Conservation (phyloP, 1,140 invertebrate genomes). For the Magallana ariakensis region DNA sequence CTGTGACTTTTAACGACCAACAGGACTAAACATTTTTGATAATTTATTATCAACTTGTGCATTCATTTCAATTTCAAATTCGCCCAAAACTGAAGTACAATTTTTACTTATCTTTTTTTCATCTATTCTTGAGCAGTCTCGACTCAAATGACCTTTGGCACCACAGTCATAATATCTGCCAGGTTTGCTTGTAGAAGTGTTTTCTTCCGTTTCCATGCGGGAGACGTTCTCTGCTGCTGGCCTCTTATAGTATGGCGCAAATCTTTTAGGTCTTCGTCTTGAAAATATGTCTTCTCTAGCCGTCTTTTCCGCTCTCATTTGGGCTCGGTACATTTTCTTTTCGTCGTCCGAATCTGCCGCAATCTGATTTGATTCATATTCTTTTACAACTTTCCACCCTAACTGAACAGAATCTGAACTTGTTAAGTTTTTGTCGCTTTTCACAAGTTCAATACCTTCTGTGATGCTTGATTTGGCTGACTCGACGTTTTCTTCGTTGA, state of each 20-base stretch:
- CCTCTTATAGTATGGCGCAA: background rate
- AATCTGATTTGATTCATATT: conserved; percentile 36
- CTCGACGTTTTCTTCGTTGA: background rate
- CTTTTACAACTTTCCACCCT: conserved; percentile 44
- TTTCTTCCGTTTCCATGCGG: background rate
- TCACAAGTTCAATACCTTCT: conserved; percentile 47
- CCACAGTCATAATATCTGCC: conserved; percentile 41
- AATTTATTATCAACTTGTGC: no score
- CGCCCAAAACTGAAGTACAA: background rate
- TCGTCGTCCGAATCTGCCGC: conserved; percentile 48
- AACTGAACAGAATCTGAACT: conserved; percentile 39
- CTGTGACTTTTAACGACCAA: conserved; percentile 36
- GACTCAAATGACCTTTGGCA: conserved; percentile 23
- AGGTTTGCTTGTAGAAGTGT: background rate
- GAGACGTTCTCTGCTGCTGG: background rate
- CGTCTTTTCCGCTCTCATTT: conserved; percentile 41
- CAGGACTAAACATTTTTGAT: background rate
- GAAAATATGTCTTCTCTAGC: background rate
- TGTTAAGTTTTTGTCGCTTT: conserved; percentile 39
- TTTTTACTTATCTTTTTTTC: conserved; percentile 28
- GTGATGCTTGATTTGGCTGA: conserved; percentile 21
- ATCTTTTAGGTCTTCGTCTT: background rate
- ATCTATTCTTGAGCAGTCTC: background rate
- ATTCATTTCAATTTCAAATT: background rate
- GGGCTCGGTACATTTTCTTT: conserved; percentile 46